These are phyloP conservation scores for Euplexia lucipara DNA, from an alignment of 2,888 invertebrate genomes.

Conservation along the genomic window DNA sequence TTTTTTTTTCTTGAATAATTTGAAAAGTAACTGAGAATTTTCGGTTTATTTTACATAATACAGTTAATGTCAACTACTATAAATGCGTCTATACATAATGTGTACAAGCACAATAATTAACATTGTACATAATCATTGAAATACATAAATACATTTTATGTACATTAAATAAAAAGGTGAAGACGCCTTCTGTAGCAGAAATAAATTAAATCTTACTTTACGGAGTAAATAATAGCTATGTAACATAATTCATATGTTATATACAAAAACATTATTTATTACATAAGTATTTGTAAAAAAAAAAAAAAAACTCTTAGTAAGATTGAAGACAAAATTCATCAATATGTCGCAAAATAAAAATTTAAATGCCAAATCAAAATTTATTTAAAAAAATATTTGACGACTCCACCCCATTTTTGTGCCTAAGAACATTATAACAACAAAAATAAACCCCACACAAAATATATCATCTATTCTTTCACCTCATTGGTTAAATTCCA, in stretches of 20 bases:
- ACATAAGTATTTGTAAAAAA: constrained; percentile 2
- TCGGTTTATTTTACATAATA: constrained; percentile 26
- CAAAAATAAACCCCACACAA: constrained; percentile 21
- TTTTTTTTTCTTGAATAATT: not conserved
- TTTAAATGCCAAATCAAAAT: not conserved
- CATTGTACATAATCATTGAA: constrained; percentile 45
- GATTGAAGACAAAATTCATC: not conserved
- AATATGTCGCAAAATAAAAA: not conserved
- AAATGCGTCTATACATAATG: constrained; percentile 51
- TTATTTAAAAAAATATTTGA: constrained; percentile 8
- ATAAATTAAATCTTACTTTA: constrained; percentile 42
- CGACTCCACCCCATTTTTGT: constrained; percentile 40
- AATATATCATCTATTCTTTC: not conserved
- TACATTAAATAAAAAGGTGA: constrained; percentile 45
- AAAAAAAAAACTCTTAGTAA: not conserved
- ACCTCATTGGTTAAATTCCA: constrained; percentile 14
- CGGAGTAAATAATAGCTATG: constrained; percentile 17
- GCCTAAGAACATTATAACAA: constrained; percentile 31
- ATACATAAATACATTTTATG: constrained; percentile 32
- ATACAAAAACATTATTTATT: not conserved
- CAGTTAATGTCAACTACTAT: constrained; percentile 28
- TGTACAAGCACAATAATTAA: constrained; percentile 44
- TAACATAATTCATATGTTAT: too few relatives aligned
- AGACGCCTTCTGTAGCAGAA: constrained; percentile 20
- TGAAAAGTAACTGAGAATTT: constrained; percentile 15